Conservation (phyloP, 2,113 vertebrate genomes). For the Rhipidura dahli region DNA sequence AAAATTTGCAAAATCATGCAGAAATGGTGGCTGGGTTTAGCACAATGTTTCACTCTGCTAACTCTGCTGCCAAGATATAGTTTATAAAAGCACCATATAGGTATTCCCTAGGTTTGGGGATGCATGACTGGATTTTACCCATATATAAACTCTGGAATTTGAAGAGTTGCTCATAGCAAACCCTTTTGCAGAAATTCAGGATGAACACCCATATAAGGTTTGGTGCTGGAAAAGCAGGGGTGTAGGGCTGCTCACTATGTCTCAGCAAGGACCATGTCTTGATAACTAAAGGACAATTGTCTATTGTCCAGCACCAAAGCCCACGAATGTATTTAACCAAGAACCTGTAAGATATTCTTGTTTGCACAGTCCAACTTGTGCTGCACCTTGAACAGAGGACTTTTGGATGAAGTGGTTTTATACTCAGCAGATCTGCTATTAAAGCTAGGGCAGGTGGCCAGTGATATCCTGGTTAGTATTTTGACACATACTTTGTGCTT, state of each 20-base stretch:
- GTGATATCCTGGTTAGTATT: neutral
- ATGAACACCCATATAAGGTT: neutral
- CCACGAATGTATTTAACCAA: rapidly evolving
- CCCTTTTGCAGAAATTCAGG: neutral
- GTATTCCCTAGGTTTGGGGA: neutral
- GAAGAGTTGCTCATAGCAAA: neutral
- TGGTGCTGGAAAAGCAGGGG: neutral
- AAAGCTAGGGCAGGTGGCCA: rapidly evolving
- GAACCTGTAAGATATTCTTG: neutral
- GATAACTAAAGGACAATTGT: neutral
- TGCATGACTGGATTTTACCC: neutral
- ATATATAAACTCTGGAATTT: neutral
- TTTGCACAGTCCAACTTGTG: neutral
- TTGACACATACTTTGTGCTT: neutral
- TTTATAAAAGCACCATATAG: neutral
- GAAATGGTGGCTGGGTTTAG: neutral
- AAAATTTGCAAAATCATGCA: neutral
- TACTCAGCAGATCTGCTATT: neutral
- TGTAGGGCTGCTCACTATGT: neutral
- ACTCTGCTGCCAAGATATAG: neutral
- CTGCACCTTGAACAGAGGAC: neutral
- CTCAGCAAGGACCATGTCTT: neutral
- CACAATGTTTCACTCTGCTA: neutral
- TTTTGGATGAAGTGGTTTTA: neutral
- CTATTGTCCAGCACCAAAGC: neutral